Percentiles rank a stretch among this genome's conserved stretches.
Evolutionary conservation across 2,888 invertebrate species (phyloP).

Genomic region (Xestia ashworthii): DNA sequence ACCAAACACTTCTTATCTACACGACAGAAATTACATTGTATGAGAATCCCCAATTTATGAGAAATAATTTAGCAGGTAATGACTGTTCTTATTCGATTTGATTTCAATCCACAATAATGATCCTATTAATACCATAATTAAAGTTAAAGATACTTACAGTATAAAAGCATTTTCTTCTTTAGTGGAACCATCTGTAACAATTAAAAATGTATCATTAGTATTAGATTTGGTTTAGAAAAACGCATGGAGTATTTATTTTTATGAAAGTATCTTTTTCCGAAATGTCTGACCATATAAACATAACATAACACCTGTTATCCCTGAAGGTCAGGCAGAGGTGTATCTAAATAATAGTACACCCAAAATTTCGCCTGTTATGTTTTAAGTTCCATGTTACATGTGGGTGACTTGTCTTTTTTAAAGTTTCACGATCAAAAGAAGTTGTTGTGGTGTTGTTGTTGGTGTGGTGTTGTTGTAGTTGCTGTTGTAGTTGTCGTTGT

Average conservation of each 20-base stretch:
- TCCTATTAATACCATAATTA: constrained; percentile 15
- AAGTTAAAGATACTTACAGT: constrained; percentile 29
- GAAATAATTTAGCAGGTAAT: background rate
- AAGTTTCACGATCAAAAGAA: too few species aligned
- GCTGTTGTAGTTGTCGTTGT: too few species aligned
- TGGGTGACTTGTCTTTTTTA: too few species aligned
- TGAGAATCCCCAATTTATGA: background rate
- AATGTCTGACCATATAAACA: background rate
- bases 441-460: too few species aligned
- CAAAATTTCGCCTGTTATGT: too few species aligned
- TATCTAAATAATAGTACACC: too few species aligned
- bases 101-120: background rate
- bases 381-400: too few species aligned
- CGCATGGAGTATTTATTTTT: background rate
- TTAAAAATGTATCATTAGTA: constrained; percentile 24
- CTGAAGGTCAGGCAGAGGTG: too few species aligned
- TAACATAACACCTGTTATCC: too few species aligned
- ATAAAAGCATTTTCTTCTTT: background rate
- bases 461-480: too few species aligned
- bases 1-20: background rate
- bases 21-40: background rate
- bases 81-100: too few species aligned
- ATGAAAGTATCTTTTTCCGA: background rate
- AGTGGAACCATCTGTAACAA: constrained; percentile 42
- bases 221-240: background rate